These are phyloP conservation scores for Oxygymnocypris stewartii DNA, from an alignment of 2,113 vertebrate species.

Conservation along the genomic window DNA sequence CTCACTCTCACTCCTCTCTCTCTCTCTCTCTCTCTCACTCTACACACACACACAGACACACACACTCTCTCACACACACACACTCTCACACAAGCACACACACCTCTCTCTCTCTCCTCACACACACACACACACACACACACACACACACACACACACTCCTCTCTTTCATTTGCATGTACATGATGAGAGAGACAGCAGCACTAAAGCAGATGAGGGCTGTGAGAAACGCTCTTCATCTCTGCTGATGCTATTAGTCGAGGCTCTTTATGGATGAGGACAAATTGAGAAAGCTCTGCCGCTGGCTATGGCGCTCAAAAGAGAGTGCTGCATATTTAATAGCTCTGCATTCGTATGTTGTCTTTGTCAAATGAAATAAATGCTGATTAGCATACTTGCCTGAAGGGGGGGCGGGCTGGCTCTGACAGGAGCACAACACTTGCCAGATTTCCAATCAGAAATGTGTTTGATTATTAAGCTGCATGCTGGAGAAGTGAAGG, in stretches of 20 bases:
- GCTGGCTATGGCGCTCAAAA: constrained; percentile 69
- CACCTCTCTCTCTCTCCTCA: too few relatives aligned
- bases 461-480: constrained; percentile 28
- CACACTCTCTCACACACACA: too few relatives aligned
- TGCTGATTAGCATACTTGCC: constrained; percentile 64
- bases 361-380: constrained; percentile 69
- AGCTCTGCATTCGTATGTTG: constrained; percentile 61
- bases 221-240: constrained; percentile 56
- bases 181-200: constrained; percentile 37
- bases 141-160: not conserved
- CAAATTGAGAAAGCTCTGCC: constrained; percentile 73
- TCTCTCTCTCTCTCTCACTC: not conserved
- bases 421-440: not conserved
- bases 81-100: too few relatives aligned
- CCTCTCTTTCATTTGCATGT: constrained; percentile 9
- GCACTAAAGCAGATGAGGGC: constrained; percentile 57
- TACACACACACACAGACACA: not conserved
- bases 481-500: constrained; percentile 4
- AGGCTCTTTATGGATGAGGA: constrained; percentile 69
- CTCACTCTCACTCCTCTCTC: too few relatives aligned
- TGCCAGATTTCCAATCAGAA: constrained; percentile 27
- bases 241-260: constrained; percentile 69
- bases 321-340: constrained; percentile 66
- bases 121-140: too few relatives aligned
- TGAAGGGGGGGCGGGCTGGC: not conserved